phyloP scores from a whole-genome alignment of 2,113 vertebrate species.

The Rhinogobius similis region DNA sequence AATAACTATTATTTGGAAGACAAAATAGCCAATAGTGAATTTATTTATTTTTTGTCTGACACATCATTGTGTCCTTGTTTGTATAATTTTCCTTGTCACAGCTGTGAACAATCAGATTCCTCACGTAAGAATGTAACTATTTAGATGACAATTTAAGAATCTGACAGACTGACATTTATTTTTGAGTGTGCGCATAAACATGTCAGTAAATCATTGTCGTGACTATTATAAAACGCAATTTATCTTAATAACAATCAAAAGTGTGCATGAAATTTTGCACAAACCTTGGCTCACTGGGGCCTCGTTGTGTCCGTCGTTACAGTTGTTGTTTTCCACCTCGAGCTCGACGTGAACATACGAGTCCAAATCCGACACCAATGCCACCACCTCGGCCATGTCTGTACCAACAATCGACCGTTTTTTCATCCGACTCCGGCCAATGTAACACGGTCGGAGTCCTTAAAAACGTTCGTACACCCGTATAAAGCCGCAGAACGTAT shows the following conservation, averaged over 20 bases:
- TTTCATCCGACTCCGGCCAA: slow-evolving; percentile 26
- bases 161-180: too few species aligned
- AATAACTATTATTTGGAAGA: too few species aligned
- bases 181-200: too few species aligned
- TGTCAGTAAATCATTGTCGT: too few species aligned
- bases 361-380: slow-evolving; percentile 20
- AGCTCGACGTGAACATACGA: slow-evolving; percentile 39
- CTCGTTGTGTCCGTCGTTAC: not conserved
- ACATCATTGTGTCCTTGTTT: too few species aligned
- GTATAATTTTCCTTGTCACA: too few species aligned
- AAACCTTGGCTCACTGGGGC: slow-evolving; percentile 25
- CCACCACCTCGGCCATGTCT: slow-evolving; percentile 6
- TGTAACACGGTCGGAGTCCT: not conserved
- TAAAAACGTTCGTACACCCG: not conserved
- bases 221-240: not conserved
- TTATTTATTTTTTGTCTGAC: too few species aligned
- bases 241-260: not conserved
- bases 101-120: too few species aligned
- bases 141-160: too few species aligned
- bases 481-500: not conserved
- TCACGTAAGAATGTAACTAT: too few species aligned
- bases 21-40: too few species aligned
- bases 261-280: not conserved
- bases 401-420: not conserved
- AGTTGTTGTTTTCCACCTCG: slow-evolving; percentile 10